Base-by-base conservation (phyloP, 2,113 vertebrate genomes). In the Oryzias curvinotus region DNA sequence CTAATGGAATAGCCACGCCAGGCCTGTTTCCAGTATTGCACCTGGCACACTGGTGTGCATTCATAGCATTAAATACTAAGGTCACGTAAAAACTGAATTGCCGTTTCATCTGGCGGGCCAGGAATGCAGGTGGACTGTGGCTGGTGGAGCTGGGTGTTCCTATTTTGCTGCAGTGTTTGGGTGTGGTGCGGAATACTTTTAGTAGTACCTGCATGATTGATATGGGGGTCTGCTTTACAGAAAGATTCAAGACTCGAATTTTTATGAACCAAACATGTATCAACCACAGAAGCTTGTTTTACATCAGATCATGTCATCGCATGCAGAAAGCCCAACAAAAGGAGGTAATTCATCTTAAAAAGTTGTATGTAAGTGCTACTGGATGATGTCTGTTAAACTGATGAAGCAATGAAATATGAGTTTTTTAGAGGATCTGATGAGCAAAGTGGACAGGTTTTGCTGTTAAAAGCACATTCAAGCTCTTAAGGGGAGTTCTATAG, bases 71-170 rank as follows among this genome's bases (percentile, higher is more conserved):
- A 74, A 80, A 63, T 18, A n/a, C 68, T 21, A 67, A 75, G 80
- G 84, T 82, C 81, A 81, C 18, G 14, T 41, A 44, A 69, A 77
- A 77, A 76, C 57, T 71, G 47, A 69, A 23, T 44, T 28, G 56
- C 71, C 17, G 14, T 65, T 62, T 42, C 14, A 57, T 23, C 42
- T 56, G 63, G 81, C 71, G 73, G 65, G 57, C 72, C 79, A 84
- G 57, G 62, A 59, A 67, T 63, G 57, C 74, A 84, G 86, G 79
- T 82, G 81, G 86, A 68, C 57, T 64, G 78, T 2, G 41, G 80
- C 62, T 67, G 50, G 72, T 44, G 43, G 50, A 50, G 62, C 21
- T 0, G 52, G 58, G 65, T 59, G 58, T 68, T 78, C 57, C 70
- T 42, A 51, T 52, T 73, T 64, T 28, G 68, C 57, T 46, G 59